Evolutionary conservation across 2,797 vertebrate genomes (phyloP), one percentile per base, ranked within the genome.

Genomic region (Cottoperca gobio): DNA sequence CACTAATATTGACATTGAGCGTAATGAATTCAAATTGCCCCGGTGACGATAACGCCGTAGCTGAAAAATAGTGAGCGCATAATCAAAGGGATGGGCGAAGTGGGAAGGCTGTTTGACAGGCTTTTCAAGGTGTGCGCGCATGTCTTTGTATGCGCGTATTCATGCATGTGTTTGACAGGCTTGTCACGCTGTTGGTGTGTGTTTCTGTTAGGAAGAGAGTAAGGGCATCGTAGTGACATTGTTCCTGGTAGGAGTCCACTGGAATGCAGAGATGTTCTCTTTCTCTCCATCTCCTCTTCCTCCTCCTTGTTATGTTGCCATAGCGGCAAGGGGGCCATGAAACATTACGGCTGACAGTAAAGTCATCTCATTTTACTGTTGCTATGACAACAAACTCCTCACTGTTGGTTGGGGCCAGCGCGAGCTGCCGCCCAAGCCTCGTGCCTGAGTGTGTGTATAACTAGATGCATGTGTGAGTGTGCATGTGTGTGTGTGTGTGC

Each of bases 291-390:
- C 91, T 87, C 83, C 76, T 87, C 88, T 89, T 89, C 89, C 82
- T 90, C 89, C 86, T 90, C 89, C 90, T 93, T 92, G 91, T 94
- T 90, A 92, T 92, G 92, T 94, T 94, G 90, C 93, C 93, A 93
- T 94, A 90, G 92, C 90, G 90, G 92, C 92, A 83, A 95, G 95
- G 95, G 93, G 94, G 96, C 95, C 96, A 95, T 95, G 94, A 97
- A 97, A 97, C 95, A 96, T 97, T 96, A 96, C 95, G 95, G 96
- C 96, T 96, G 97, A 97, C 97, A 97, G 97, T 96, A 96, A 96
- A 97, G 95, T 97, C 96, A 96, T 97, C 96, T 97, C 96, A 97
- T 97, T 97, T 96, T 96, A 91, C 94, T 96, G 97, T 99, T 97
- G 96, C 97, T 95, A 98, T 99, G 97, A 96, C 96, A 95, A 98